Percentiles rank a stretch among this genome's conserved stretches.
Conservation (phyloP, 2,113 vertebrate species). For the Choloepus hoffmanni region DNA sequence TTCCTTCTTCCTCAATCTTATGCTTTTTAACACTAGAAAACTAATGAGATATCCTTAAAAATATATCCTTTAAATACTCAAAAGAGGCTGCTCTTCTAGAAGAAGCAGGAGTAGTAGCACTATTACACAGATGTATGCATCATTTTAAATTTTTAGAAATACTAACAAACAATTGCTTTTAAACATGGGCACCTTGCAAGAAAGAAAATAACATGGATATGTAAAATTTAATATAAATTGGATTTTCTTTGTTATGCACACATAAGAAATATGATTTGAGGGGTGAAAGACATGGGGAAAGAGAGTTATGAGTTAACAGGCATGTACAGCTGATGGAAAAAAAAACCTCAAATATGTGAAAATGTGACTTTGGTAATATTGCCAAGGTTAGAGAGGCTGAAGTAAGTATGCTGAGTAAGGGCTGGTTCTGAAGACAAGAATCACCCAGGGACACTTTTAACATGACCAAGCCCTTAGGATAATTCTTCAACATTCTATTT, state of each 20-base stretch:
- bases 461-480: accelerated
- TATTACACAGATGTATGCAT: slow-evolving; percentile 7
- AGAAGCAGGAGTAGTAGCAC: not conserved
- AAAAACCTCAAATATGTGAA: slow-evolving; percentile 62
- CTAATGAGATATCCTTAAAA: slow-evolving; percentile 18
- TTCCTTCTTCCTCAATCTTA: slow-evolving; percentile 52
- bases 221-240: not conserved
- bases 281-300: slow-evolving; percentile 46
- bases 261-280: slow-evolving; percentile 16
- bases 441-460: not conserved
- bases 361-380: not conserved
- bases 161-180: not conserved
- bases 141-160: slow-evolving; percentile 21
- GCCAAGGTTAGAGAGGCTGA: slow-evolving; percentile 67
- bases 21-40: slow-evolving; percentile 56
- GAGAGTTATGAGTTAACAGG: slow-evolving; percentile 61
- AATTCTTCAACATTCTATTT: not conserved
- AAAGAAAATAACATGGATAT: not conserved
- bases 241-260: slow-evolving; percentile 59
- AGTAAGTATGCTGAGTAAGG: slow-evolving; percentile 31
- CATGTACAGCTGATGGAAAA: slow-evolving; percentile 49
- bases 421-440: slow-evolving; percentile 33
- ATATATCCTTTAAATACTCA: not conserved
- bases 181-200: not conserved
- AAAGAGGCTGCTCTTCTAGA: not conserved